Conservation (phyloP, 2,888 invertebrate genomes). For the Sarcophaga variegata region DNA sequence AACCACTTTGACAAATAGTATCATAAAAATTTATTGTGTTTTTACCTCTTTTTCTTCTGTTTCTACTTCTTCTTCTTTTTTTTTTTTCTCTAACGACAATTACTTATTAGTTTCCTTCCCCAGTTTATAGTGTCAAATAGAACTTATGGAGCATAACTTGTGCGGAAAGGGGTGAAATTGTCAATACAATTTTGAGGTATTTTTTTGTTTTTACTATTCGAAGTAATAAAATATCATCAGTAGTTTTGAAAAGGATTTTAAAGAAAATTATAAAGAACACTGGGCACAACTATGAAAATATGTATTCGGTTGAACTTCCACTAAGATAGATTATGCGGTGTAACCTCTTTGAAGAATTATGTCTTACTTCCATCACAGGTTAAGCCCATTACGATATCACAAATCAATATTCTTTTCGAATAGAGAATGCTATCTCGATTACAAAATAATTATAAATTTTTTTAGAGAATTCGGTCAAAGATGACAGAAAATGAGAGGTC, state of each 20-base stretch:
- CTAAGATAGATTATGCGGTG: too few species aligned
- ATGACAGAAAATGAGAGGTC: too few species aligned
- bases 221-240: not conserved
- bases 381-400: too few species aligned
- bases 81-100: slow-evolving; percentile 11
- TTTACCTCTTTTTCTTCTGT: not conserved
- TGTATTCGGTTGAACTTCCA: too few species aligned
- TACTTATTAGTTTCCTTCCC: slow-evolving; percentile 6
- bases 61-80: not conserved
- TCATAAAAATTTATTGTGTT: slow-evolving; percentile 8
- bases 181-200: not conserved
- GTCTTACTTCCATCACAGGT: too few species aligned
- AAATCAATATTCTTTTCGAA: too few species aligned
- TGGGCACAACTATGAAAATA: not conserved
- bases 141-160: slow-evolving; percentile 1
- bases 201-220: not conserved
- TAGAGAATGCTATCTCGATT: too few species aligned
- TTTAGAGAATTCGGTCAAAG: too few species aligned
- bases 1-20: not conserved
- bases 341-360: too few species aligned
- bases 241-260: not conserved
- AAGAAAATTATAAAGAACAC: not conserved
- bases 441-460: too few species aligned
- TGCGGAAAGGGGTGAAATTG: not conserved
- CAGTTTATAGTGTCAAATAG: not conserved